Base-by-base conservation (phyloP, 2,113 vertebrate species). In the Lanius collurio region DNA sequence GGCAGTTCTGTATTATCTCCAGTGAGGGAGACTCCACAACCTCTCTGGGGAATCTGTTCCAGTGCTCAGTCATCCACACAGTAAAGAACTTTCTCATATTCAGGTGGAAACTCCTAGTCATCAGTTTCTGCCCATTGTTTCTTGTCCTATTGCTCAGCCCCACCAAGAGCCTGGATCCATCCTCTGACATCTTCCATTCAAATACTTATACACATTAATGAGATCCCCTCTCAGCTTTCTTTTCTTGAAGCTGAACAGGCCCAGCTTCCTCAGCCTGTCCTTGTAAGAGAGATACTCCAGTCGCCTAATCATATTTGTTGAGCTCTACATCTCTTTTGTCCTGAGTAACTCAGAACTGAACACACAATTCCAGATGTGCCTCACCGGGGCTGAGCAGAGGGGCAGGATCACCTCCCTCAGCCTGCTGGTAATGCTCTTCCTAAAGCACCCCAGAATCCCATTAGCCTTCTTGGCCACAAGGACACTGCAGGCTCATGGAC, bases 401-500 rank as follows among this genome's bases (percentile, higher is more conserved):
- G 39, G 4, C 27, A 69, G 56, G 23, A 30, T 39, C 39, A 39
- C 8, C 15, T 20, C n/a, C 28, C 56, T 70, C 5, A 7, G 1
- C 39, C 56, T 62, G 22, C 74, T 63, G 30, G 26, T 17, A 31
- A 2, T 19, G 42, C 4, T 0, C 8, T 56, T 57, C 20, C 28
- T 26, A 31, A 23, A 1, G 35, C 11, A 0, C 5, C 10, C 21
- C 21, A 42, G 21, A 30, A 64, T 4, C 1, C 35, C 14, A 7
- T 2, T 35, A 31, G 2, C 4, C 1, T 18, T 80, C 14, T 30
- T 49, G 50, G 21, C 3, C 50, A 65, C 59, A 2, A 28, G 42
- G 22, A 4, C 37, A 16, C 2, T 73, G 44, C 59, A 80, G 76
- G 42, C 2, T 19, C 37, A 57, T 13, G 26, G 35, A 37, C 35